Conservation (phyloP, 2,888 invertebrate genomes). For the Phortica magna region DNA sequence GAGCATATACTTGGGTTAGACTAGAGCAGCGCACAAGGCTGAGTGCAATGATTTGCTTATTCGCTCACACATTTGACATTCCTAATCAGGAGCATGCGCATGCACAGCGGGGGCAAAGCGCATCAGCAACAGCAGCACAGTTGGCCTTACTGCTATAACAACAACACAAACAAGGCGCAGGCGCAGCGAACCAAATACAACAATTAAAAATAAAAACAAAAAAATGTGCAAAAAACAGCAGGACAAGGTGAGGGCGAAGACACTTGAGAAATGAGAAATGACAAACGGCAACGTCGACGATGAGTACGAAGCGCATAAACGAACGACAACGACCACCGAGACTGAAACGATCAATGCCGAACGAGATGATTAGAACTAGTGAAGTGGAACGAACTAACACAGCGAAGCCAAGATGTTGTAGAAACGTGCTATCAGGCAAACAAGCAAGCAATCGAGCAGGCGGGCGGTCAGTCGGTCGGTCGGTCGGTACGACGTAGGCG, state of each 20-base stretch:
- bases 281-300: not conserved
- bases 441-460: not conserved
- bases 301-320: not conserved
- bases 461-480: not conserved
- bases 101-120: conserved; percentile 53
- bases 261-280: not conserved
- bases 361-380: not conserved
- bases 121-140: not conserved
- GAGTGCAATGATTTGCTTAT: not conserved
- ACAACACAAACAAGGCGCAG: not conserved
- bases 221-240: not conserved
- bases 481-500: not conserved
- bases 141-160: not conserved
- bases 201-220: too few species aligned
- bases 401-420: not conserved
- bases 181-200: not conserved
- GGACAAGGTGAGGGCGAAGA: not conserved
- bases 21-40: too few species aligned
- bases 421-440: not conserved
- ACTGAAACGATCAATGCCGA: not conserved
- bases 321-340: not conserved
- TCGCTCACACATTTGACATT: not conserved
- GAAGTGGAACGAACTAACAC: not conserved
- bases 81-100: not conserved
- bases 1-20: not conserved